A percentile compares a stretch with the other conserved stretches of the same genome.
phyloP scores from a whole-genome alignment of 2,888 invertebrate genomes.

The Drosophila pullipes region DNA sequence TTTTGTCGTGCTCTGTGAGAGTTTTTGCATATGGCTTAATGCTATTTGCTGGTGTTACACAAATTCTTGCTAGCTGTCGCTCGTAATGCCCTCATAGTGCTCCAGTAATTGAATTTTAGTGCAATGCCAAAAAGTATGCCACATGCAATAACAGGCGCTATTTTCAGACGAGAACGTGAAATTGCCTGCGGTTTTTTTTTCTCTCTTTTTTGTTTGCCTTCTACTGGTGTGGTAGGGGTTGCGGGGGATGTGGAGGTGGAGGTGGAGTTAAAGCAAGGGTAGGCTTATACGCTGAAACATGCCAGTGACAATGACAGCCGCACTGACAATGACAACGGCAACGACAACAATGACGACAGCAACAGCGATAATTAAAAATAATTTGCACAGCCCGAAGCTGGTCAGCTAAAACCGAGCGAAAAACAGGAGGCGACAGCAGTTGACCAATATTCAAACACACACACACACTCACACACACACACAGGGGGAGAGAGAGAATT shows the following conservation, averaged over 20 bases:
- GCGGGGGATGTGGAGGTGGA: not conserved
- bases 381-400: slow-evolving; percentile 60
- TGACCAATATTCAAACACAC: slow-evolving; percentile 16
- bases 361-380: slow-evolving; percentile 75
- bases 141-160: slow-evolving; percentile 60
- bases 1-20: not conserved
- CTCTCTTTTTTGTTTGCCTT: slow-evolving; percentile 8
- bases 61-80: slow-evolving; percentile 1
- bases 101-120: slow-evolving; percentile 54
- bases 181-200: slow-evolving; percentile 67
- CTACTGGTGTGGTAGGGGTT: not conserved
- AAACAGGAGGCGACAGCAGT: slow-evolving; percentile 17
- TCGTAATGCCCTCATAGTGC: slow-evolving; percentile 21
- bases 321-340: slow-evolving; percentile 55
- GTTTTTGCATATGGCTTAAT: slow-evolving; percentile 10
- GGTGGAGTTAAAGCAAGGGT: not conserved
- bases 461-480: slow-evolving; percentile 5
- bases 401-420: slow-evolving; percentile 62
- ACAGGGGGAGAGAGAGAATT: not conserved
- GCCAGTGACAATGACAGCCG: slow-evolving; percentile 63
- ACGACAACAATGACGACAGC: slow-evolving; percentile 64
- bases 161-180: slow-evolving; percentile 51
- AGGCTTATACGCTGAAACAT: slow-evolving; percentile 49
- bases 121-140: slow-evolving; percentile 52
- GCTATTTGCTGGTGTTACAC: slow-evolving; percentile 9